phyloP scores from a whole-genome alignment of 64 coral and sea anemone genomes.

The Actinia equina region DNA sequence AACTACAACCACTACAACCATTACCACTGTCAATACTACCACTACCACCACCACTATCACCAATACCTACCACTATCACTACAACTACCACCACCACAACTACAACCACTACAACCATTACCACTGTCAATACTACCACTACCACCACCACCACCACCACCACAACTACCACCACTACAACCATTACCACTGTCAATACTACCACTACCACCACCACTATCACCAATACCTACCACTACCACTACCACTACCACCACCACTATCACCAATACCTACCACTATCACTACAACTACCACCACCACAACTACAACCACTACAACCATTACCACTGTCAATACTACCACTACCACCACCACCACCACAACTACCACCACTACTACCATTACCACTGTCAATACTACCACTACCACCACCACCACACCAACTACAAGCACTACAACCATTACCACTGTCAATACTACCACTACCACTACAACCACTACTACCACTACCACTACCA shows the following conservation, averaged over 20 bases:
- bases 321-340: background rate
- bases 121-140: background rate
- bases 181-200: background rate
- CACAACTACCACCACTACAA: no score
- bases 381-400: background rate
- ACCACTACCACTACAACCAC: no score
- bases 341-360: background rate
- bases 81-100: background rate
- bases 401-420: background rate
- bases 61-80: background rate
- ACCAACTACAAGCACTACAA: background rate
- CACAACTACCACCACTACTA: background rate
- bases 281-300: background rate
- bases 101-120: background rate
- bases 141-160: background rate
- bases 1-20: constrained; percentile 1
- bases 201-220: background rate
- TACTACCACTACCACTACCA: no score
- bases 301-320: background rate
- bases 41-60: constrained; percentile 6
- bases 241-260: constrained; percentile 16
- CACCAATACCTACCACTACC: background rate
- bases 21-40: background rate
- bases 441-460: constrained; percentile 1
- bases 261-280: background rate